phyloP scores from a whole-genome alignment of 1,140 invertebrate genomes.

The Lethrus apterus region DNA sequence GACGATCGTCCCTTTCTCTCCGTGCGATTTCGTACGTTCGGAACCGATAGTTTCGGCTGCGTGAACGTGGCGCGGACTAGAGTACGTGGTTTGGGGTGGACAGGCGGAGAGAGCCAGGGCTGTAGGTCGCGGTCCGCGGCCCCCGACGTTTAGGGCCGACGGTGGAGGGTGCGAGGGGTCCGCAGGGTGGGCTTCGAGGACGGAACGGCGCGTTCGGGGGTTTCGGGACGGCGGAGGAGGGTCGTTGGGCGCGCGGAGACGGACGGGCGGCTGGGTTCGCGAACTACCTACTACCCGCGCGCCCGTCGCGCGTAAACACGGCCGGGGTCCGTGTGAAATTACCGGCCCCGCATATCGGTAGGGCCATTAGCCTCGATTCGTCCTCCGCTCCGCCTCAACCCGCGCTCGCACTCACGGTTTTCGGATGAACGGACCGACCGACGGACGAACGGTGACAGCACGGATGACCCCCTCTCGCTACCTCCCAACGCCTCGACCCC shows the following conservation, averaged over 20 bases:
- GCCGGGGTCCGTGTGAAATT: slow-evolving; percentile 22
- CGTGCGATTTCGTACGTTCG: neutral
- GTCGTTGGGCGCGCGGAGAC: no score
- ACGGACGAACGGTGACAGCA: no score
- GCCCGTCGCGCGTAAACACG: slow-evolving; percentile 23
- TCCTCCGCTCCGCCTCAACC: no score
- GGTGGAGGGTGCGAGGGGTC: neutral
- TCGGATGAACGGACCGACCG: no score
- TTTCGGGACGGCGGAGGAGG: no score
- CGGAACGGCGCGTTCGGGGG: no score
- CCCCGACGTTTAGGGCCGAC: slow-evolving; percentile 5
- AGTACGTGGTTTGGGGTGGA: slow-evolving; percentile 15
- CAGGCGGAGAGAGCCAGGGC: slow-evolving; percentile 13
- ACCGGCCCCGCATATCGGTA: slow-evolving; percentile 18
- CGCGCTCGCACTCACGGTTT: no score
- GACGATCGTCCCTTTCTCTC: neutral
- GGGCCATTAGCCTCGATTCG: slow-evolving; percentile 14
- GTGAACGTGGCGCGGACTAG: neutral
- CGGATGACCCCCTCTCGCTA: no score
- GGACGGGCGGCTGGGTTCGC: no score
- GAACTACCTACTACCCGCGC: slow-evolving; percentile 14
- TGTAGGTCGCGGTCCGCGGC: slow-evolving; percentile 14
- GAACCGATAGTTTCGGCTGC: neutral
- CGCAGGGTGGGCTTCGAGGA: no score
- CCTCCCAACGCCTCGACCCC: no score